phyloP scores from a whole-genome alignment of 2,888 invertebrate genomes.

The Hemicrepidius hirtus region DNA sequence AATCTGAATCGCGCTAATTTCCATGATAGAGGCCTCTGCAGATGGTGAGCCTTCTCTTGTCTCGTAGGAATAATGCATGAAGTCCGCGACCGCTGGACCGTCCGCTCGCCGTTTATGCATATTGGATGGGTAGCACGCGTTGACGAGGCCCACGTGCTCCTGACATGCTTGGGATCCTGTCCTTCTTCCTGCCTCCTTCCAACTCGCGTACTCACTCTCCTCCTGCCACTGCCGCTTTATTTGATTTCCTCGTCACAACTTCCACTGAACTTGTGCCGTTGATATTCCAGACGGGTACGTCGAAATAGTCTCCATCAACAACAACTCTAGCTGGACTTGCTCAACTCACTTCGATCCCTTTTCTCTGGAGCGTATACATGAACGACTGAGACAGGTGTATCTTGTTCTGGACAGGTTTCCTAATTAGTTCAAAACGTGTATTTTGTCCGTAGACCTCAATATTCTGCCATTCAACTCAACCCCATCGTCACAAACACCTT shows the following conservation, averaged over 20 bases:
- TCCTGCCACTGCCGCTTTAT: conserved; percentile 25
- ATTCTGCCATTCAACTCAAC: not conserved
- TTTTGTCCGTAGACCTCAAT: not conserved
- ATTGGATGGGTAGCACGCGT: conserved; percentile 64
- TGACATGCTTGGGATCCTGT: conserved; percentile 59
- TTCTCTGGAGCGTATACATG: conserved; percentile 7
- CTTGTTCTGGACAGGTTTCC: conserved; percentile 54
- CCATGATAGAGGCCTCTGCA: conserved; percentile 59
- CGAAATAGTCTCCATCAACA: conserved; percentile 39
- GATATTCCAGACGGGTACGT: conserved; percentile 41
- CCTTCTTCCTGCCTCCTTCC: conserved; percentile 20
- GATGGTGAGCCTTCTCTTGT: conserved; percentile 60
- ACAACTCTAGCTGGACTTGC: conserved; percentile 36
- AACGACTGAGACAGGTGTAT: conserved; percentile 51
- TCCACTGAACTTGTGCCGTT: conserved; percentile 37
- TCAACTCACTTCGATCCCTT: conserved; percentile 27
- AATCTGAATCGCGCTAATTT: conserved; percentile 60
- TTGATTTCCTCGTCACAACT: conserved; percentile 46
- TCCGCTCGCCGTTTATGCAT: conserved; percentile 64
- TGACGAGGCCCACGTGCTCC: conserved; percentile 62
- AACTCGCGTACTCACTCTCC: conserved; percentile 7
- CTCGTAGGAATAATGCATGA: conserved; percentile 69
- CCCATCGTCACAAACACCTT: too few relatives aligned
- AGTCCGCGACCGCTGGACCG: conserved; percentile 63
- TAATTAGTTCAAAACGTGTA: conserved; percentile 49